Evolutionary conservation across 2,797 vertebrate genomes (phyloP), one percentile per base, ranked within the genome.

Genomic region (Crypturellus tataupa): DNA sequence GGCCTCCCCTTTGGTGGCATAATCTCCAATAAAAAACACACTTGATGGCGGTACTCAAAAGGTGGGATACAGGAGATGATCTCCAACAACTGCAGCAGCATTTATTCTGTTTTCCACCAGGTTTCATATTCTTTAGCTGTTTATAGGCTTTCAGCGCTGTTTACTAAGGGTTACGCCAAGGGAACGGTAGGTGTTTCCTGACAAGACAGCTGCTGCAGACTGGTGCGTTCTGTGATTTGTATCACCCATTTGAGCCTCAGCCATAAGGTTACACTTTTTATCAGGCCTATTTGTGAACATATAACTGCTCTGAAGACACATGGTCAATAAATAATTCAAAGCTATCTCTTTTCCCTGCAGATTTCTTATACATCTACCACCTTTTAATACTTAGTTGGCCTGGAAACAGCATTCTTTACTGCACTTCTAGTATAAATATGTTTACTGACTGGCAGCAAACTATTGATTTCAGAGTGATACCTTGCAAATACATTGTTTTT

Each of bases 251-350:
- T 97, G 96, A 96, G 89, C 95, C 63, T 80, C 95, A 91, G 92
- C 95, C 89, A 82, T 96, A 96, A 96, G 97, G 95, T 83, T 93
- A 89, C 85, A 93, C 90, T 96, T 97, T 96, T 97, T 97, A 97
- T 97, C 97, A 96, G 95, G 89, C 95, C 87, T 97, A 93, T 98
- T 96, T 97, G 94, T 70, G 79, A 97, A 97, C 97, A 94, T 87
- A 89, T 86, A 97, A 97, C 95, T 90, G 91, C 90, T 93, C 90
- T 81, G 76, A 97, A 97, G 95, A 98, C 95, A 97, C 94, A 97
- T 91, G 96, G 95, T 81, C 78, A 95, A 98, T 98, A 98, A 98
- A 98, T 98, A 98, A 98, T 98, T 98, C 98, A 98, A 97, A 95
- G 95, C 96, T 97, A 97, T 96, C 96, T 97, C 84, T 97, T 95